These are phyloP conservation scores for Gobio occitaniae DNA, from an alignment of 2,797 vertebrate genomes.

Conservation along the genomic window DNA sequence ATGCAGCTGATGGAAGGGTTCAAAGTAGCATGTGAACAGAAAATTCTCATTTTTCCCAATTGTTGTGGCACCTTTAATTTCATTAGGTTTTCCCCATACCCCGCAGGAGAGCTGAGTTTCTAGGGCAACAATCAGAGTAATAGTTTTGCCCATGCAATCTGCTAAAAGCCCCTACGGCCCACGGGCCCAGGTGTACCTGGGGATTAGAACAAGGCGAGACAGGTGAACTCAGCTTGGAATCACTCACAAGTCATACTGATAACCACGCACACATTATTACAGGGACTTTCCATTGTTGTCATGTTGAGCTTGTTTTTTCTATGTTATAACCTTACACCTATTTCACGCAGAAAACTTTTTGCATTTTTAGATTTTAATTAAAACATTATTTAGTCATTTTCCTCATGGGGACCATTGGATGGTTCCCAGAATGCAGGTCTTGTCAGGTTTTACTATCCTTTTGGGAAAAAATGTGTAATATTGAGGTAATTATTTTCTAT, in stretches of 20 bases:
- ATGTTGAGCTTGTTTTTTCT: background rate
- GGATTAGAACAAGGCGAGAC: slow-evolving; percentile 78
- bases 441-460: slow-evolving; percentile 2
- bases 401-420: background rate
- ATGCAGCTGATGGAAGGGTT: slow-evolving; percentile 53
- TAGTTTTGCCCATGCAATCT: slow-evolving; percentile 81
- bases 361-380: slow-evolving; percentile 38
- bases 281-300: background rate
- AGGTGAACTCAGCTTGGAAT: slow-evolving; percentile 69
- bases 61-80: slow-evolving; percentile 74
- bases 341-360: background rate
- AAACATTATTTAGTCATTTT: slow-evolving; percentile 27
- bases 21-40: slow-evolving; percentile 64
- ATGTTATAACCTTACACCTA: background rate
- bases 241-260: slow-evolving; percentile 27
- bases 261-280: slow-evolving; percentile 3
- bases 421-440: background rate
- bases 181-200: slow-evolving; percentile 73
- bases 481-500: slow-evolving; percentile 9
- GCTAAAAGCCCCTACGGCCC: slow-evolving; percentile 79
- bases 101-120: slow-evolving; percentile 69
- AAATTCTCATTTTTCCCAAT: slow-evolving; percentile 65
- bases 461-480: slow-evolving; percentile 2
- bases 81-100: slow-evolving; percentile 64
- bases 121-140: slow-evolving; percentile 80